Conservation (phyloP, 2,888 invertebrate genomes). For the Lasioglossum leucozonium region DNA sequence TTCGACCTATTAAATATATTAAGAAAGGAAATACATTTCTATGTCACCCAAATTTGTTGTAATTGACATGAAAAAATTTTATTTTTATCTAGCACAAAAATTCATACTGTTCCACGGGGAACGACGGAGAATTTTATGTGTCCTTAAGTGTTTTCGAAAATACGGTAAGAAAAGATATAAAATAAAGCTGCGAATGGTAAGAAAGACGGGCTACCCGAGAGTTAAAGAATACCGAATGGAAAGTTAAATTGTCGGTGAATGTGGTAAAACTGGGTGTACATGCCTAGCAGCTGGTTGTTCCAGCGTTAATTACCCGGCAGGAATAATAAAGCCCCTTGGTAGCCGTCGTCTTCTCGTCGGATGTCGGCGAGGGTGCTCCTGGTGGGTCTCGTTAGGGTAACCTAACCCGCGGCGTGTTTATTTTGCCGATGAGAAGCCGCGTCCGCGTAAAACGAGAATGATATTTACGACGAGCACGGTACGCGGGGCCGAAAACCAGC, state of each 20-base stretch:
- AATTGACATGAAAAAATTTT: too few relatives aligned
- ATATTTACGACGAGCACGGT: constrained; percentile 65
- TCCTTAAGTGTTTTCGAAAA: too few relatives aligned
- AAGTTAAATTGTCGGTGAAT: not conserved
- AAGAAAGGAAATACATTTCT: too few relatives aligned
- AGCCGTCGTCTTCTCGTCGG: constrained; percentile 52
- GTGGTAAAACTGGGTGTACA: not conserved
- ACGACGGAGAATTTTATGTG: not conserved
- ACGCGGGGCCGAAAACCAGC: constrained; percentile 65
- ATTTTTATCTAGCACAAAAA: too few relatives aligned
- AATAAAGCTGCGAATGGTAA: not conserved
- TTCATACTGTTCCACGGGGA: too few relatives aligned
- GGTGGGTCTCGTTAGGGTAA: constrained; percentile 67
- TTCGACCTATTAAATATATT: too few relatives aligned
- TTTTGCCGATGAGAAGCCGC: constrained; percentile 73
- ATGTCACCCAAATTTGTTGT: too few relatives aligned
- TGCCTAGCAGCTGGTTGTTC: not conserved
- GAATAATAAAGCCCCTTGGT: constrained; percentile 58
- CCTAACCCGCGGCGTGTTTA: constrained; percentile 67
- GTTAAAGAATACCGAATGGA: not conserved
- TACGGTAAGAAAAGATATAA: not conserved
- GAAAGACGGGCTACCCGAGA: not conserved
- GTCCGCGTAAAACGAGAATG: constrained; percentile 72
- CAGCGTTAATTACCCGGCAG: constrained; percentile 58
- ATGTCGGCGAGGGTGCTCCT: constrained; percentile 14